phyloP scores from a whole-genome alignment of 2,797 vertebrate species.

The Gastrophryne carolinensis region DNA sequence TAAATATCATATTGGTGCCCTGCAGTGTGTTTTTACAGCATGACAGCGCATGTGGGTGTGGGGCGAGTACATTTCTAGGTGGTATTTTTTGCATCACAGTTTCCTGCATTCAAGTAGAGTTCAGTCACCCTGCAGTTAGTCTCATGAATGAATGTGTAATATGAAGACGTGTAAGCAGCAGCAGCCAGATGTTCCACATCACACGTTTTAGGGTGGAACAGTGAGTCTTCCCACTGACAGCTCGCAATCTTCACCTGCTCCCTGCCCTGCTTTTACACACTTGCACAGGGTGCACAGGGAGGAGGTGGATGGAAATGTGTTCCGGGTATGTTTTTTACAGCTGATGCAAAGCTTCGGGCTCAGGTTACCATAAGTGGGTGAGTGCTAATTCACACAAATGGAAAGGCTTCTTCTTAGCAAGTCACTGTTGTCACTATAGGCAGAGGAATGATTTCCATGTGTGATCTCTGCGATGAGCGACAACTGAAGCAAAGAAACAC shows the following conservation, averaged over 20 bases:
- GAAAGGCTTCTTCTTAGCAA: not conserved
- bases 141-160: constrained; percentile 45
- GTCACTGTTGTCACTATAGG: not conserved
- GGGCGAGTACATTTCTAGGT: too few species aligned
- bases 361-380: constrained; percentile 22
- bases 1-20: too few species aligned
- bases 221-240: constrained; percentile 20
- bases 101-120: too few species aligned
- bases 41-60: too few species aligned
- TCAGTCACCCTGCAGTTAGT: constrained; percentile 22
- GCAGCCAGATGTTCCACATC: constrained; percentile 46
- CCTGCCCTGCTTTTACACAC: constrained; percentile 29
- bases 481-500: not conserved
- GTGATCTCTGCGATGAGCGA: not conserved
- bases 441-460: not conserved
- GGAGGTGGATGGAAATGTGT: not conserved
- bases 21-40: too few species aligned
- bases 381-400: constrained; percentile 2
- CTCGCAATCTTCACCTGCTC: constrained; percentile 39
- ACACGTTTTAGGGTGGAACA: not conserved
- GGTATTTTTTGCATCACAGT: too few species aligned
- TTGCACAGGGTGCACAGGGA: constrained; percentile 12
- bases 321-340: not conserved
- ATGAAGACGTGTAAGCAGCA: constrained; percentile 21
- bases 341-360: not conserved